These are phyloP conservation scores for Cantharis lateralis DNA, from an alignment of 2,888 invertebrate genomes.

Conservation along the genomic window DNA sequence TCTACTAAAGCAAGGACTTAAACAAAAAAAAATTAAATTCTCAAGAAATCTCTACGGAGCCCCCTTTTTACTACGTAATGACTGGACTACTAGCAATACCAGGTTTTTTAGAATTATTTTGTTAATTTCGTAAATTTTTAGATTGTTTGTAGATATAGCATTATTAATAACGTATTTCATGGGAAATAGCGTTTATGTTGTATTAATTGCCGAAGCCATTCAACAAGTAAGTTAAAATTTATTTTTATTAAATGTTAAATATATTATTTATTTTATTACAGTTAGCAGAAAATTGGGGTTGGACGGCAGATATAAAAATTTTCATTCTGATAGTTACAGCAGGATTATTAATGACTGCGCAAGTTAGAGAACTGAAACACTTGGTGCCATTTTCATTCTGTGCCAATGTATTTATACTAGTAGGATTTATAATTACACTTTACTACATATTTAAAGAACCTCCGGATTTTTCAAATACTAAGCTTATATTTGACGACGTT, in stretches of 20 bases:
- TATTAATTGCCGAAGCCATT: conserved; percentile 73
- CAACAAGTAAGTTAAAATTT: conserved; percentile 59
- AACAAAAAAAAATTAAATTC: too few species aligned
- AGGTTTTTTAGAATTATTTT: too few species aligned
- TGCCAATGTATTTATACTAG: conserved; percentile 81
- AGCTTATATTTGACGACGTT: conserved; percentile 60
- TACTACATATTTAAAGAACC: conserved; percentile 77
- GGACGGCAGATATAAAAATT: background rate
- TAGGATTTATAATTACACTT: conserved; percentile 76
- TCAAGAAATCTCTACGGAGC: too few species aligned
- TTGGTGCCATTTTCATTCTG: conserved; percentile 88
- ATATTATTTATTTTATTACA: background rate
- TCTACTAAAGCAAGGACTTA: too few species aligned
- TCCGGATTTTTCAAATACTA: conserved; percentile 52
- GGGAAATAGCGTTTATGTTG: conserved; percentile 75
- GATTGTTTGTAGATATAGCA: conserved; percentile 59
- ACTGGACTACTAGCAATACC: too few species aligned
- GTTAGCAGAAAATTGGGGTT: background rate
- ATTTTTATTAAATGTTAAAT: background rate
- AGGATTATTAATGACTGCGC: conserved; percentile 72
- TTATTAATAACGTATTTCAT: conserved; percentile 72
- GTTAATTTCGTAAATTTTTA: background rate
- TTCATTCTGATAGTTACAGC: conserved; percentile 69
- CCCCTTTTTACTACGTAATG: too few species aligned
- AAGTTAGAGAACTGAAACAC: conserved; percentile 77